A percentile compares a stretch with the other conserved stretches of the same genome.
phyloP scores from a whole-genome alignment of 1,140 invertebrate species.

The Plectrocnemia conspersa region DNA sequence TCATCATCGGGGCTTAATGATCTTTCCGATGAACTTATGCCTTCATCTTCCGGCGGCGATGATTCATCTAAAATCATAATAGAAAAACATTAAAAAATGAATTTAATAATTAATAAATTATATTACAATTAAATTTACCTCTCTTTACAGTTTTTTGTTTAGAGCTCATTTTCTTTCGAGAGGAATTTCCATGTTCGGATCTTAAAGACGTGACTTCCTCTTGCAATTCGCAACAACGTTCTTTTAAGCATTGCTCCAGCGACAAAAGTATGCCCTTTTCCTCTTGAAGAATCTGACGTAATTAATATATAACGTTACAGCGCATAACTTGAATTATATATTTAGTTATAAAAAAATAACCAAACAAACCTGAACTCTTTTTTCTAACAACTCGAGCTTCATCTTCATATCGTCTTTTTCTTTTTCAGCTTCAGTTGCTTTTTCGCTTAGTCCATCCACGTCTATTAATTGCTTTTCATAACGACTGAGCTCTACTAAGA shows the following conservation, averaged over 20 bases:
- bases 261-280: conserved; percentile 70
- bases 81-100: not conserved
- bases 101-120: not conserved
- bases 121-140: conserved; percentile 37
- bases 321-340: not conserved
- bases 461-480: conserved; percentile 71
- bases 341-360: conserved; percentile 11
- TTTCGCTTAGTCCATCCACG: conserved; percentile 57
- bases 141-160: conserved; percentile 49
- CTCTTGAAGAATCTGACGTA: conserved; percentile 66
- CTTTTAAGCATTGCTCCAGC: conserved; percentile 72
- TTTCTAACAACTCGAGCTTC: conserved; percentile 64
- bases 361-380: conserved; percentile 59
- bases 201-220: conserved; percentile 50
- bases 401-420: conserved; percentile 56
- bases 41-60: conserved; percentile 79
- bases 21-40: conserved; percentile 76
- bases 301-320: conserved; percentile 12
- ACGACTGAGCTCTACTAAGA: conserved; percentile 61
- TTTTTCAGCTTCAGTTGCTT: conserved; percentile 53
- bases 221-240: conserved; percentile 66
- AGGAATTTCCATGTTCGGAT: conserved; percentile 47
- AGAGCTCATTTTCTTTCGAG: conserved; percentile 44
- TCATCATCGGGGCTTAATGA: conserved; percentile 65
- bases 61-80: conserved; percentile 50